phyloP scores from a whole-genome alignment of 2,797 vertebrate species.

The Danio albolineatus region DNA sequence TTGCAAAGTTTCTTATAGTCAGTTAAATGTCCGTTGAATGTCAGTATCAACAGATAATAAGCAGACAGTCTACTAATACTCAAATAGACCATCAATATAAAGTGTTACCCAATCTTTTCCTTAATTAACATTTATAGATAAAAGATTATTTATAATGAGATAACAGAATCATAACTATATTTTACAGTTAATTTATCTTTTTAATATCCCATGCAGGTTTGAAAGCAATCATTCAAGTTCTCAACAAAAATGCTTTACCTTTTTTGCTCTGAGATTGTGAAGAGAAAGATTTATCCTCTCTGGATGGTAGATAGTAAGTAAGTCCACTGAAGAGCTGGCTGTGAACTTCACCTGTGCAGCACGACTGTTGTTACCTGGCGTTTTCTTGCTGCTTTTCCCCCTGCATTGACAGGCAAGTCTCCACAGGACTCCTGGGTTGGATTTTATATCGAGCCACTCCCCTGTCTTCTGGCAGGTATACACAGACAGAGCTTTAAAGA shows the following conservation, averaged over 20 bases:
- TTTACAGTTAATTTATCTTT: neutral
- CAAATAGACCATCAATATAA: no score
- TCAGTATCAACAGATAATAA: no score
- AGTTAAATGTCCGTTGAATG: no score
- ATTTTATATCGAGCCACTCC: conserved; percentile 76
- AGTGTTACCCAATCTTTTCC: neutral
- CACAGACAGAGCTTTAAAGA: conserved; percentile 54
- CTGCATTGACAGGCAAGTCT: conserved; percentile 76
- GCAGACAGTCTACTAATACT: no score
- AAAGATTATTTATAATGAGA: neutral
- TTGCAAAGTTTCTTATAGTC: no score
- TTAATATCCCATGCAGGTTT: neutral
- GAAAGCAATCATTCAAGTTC: neutral
- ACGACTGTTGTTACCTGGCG: conserved; percentile 64
- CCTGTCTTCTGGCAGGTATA: conserved; percentile 71
- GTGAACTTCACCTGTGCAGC: conserved; percentile 47
- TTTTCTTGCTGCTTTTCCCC: conserved; percentile 65
- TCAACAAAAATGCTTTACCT: conserved; percentile 50
- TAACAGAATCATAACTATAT: neutral
- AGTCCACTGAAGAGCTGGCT: conserved; percentile 19
- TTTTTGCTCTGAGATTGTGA: conserved; percentile 29
- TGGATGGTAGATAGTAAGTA: conserved; percentile 12
- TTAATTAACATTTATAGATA: neutral
- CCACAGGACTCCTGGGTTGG: conserved; percentile 70
- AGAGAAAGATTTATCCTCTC: conserved; percentile 40